A percentile compares a stretch with the other conserved stretches of the same genome.
phyloP scores from a whole-genome alignment of 2,113 vertebrate species.

The Cichladusa arquata region DNA sequence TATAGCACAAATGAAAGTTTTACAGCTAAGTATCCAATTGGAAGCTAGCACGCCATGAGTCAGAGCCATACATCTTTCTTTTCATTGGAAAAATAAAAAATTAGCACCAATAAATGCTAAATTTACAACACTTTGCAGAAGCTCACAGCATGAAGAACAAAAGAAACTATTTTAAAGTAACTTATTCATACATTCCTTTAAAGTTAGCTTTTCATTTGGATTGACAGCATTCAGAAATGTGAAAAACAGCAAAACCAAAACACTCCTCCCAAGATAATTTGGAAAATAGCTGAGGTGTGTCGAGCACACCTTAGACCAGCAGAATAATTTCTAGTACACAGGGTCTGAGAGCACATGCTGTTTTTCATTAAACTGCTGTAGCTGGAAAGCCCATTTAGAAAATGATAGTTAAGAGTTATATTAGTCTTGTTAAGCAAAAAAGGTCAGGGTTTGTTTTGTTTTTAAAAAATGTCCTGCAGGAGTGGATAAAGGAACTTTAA shows the following conservation, averaged over 20 bases:
- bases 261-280: not conserved
- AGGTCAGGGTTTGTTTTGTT: not conserved
- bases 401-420: not conserved
- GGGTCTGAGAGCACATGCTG: not conserved
- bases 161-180: not conserved
- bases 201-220: not conserved
- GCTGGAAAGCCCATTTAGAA: not conserved
- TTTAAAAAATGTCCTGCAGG: not conserved
- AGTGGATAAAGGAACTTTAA: not conserved
- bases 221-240: not conserved
- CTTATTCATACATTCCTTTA: not conserved
- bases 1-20: not conserved
- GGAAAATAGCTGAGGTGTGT: not conserved
- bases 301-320: not conserved
- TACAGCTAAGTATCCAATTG: not conserved
- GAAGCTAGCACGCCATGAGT: not conserved
- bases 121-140: not conserved
- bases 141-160: not conserved
- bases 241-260: slow-evolving; percentile 12
- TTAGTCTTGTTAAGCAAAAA: not conserved
- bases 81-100: not conserved
- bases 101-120: not conserved
- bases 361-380: slow-evolving; percentile 4
- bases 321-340: not conserved
- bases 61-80: not conserved